Evolutionary conservation across 2,888 invertebrate species (phyloP).

Genomic region (Drosophila mimica): DNA sequence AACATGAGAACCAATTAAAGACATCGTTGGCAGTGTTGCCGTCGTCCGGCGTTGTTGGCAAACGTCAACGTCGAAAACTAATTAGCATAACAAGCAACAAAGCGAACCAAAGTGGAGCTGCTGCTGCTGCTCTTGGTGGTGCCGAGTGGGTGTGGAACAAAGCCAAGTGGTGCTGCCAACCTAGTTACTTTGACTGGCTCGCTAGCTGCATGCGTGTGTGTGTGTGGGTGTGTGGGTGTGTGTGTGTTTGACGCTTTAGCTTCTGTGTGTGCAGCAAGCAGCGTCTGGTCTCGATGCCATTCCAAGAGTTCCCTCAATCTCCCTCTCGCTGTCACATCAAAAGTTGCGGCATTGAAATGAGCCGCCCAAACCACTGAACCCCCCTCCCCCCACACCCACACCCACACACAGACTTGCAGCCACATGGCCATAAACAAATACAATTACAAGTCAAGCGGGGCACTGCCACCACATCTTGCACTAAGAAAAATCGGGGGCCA

Average conservation of each 20-base stretch:
- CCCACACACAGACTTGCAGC: constrained; percentile 12
- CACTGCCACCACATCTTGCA: constrained; percentile 6
- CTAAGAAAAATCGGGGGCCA: not conserved
- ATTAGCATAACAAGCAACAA: constrained; percentile 82
- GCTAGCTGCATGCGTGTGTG: constrained; percentile 1
- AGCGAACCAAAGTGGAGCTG: constrained; percentile 43
- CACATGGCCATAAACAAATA: constrained; percentile 72
- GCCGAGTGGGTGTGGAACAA: constrained; percentile 11
- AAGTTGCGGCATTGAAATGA: constrained; percentile 70
- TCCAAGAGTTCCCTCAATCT: constrained; percentile 5
- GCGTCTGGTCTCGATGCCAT: constrained; percentile 30
- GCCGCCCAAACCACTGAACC: constrained; percentile 22
- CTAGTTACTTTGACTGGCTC: constrained; percentile 34
- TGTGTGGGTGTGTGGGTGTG: constrained; percentile 7
- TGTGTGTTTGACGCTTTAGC: constrained; percentile 31
- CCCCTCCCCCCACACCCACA: not conserved
- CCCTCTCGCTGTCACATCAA: constrained; percentile 50
- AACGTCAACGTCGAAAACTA: constrained; percentile 82
- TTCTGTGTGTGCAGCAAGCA: constrained; percentile 15
- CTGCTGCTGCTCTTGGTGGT: constrained; percentile 15
- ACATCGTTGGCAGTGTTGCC: constrained; percentile 68
- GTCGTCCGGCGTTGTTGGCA: constrained; percentile 72
- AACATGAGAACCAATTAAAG: constrained; percentile 84
- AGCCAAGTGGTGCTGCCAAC: constrained; percentile 38
- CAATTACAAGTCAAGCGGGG: constrained; percentile 72